phyloP scores from a whole-genome alignment of 92 coral and sea anemone genomes.

The Ricordea florida region DNA sequence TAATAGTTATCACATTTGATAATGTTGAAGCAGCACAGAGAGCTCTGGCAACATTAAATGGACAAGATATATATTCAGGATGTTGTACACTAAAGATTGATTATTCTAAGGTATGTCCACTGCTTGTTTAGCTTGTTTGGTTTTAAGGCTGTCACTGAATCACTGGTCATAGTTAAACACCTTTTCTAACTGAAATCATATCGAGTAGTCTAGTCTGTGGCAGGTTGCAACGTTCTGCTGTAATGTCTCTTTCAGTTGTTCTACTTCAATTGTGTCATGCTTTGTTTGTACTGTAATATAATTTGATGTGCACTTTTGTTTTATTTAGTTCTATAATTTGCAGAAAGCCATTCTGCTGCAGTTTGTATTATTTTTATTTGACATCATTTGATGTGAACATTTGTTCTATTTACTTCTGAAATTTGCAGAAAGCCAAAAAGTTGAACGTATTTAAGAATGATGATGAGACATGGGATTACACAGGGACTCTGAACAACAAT shows the following conservation, averaged over 20 bases:
- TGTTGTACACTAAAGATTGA: slow-evolving; percentile 98
- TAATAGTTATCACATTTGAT: slow-evolving; percentile 86
- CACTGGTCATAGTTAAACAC: too few relatives aligned
- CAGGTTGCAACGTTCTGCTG: too few relatives aligned
- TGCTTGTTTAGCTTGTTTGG: background rate
- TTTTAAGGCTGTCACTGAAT: too few relatives aligned
- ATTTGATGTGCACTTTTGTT: background rate
- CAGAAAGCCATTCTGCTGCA: background rate
- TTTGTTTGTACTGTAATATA: too few relatives aligned
- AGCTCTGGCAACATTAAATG: slow-evolving; percentile 92
- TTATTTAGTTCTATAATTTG: background rate
- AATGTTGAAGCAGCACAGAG: slow-evolving; percentile 96
- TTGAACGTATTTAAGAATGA: slow-evolving; percentile 95
- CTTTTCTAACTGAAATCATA: too few relatives aligned
- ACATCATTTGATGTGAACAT: background rate
- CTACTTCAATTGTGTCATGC: too few relatives aligned
- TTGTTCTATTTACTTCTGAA: background rate
- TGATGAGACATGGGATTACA: slow-evolving; percentile 99
- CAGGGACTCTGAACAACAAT: slow-evolving; percentile 77
- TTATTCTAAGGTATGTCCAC: slow-evolving; percentile 85
- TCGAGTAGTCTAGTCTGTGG: too few relatives aligned
- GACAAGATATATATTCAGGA: slow-evolving; percentile 97
- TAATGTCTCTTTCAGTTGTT: too few relatives aligned
- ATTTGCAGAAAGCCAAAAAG: slow-evolving; percentile 87
- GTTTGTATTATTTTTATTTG: background rate